Percentiles rank a stretch among this genome's conserved stretches.
Evolutionary conservation across 2,113 vertebrate genomes (phyloP).

Genomic region (Dermatemys mawii): DNA sequence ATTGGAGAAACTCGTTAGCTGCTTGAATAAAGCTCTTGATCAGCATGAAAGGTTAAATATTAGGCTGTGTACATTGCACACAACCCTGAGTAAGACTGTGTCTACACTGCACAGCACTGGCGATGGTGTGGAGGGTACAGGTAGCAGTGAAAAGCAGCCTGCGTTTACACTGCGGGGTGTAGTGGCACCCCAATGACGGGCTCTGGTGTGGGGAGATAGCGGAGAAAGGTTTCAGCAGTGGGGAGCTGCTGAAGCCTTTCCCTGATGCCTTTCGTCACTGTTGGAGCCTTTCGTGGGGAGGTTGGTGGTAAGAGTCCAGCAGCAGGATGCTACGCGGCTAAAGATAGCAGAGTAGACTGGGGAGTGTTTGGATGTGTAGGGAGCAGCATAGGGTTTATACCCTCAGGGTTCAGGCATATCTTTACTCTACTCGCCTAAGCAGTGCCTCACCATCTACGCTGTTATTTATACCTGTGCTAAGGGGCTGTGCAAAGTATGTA

Average conservation of each 20-base stretch:
- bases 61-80: neutral
- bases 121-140: neutral
- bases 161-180: neutral
- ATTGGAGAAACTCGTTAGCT: neutral
- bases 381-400: neutral
- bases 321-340: neutral
- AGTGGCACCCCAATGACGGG: neutral
- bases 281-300: neutral
- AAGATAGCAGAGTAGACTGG: neutral
- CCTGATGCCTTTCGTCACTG: neutral
- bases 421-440: neutral
- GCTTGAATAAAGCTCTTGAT: neutral
- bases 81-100: neutral
- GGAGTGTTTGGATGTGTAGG: neutral
- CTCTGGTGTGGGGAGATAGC: neutral
- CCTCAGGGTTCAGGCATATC: neutral
- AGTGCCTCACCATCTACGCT: neutral
- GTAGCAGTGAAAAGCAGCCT: neutral
- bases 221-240: neutral
- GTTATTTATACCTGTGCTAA: neutral
- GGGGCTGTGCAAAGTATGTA: neutral
- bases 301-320: too few relatives aligned
- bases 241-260: too few relatives aligned
- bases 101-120: neutral
- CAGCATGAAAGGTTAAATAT: neutral